Evolutionary conservation across 1,140 invertebrate species (phyloP).

Genomic region (Scaptomyza pallida): DNA sequence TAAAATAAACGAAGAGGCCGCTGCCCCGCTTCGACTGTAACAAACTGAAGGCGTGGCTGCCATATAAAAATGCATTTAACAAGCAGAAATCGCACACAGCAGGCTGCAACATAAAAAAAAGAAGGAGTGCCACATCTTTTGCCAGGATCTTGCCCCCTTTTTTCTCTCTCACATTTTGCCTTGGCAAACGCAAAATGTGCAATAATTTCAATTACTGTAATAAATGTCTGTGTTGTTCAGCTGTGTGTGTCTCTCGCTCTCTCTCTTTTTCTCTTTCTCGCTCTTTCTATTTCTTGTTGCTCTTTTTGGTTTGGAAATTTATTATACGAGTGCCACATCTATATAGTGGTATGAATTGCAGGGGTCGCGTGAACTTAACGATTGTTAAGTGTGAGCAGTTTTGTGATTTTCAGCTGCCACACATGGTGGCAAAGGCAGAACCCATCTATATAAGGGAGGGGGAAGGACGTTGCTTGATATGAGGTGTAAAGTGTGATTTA

Average conservation of each 20-base stretch:
- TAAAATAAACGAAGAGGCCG: conserved; percentile 64
- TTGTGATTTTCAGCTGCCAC: conserved; percentile 43
- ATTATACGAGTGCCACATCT: conserved; percentile 39
- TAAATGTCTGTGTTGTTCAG: conserved; percentile 79
- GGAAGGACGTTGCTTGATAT: conserved; percentile 50
- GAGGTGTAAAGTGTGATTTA: conserved; percentile 63
- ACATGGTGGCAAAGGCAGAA: not conserved
- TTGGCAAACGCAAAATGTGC: conserved; percentile 79
- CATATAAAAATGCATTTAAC: conserved; percentile 80
- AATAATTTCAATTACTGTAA: conserved; percentile 84
- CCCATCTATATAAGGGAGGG: not conserved
- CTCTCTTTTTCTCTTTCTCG: conserved; percentile 14
- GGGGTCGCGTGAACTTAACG: conserved; percentile 51
- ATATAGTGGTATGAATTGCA: conserved; percentile 44
- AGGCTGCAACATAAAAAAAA: not conserved
- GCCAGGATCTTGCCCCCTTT: conserved; percentile 12
- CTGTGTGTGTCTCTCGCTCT: conserved; percentile 25
- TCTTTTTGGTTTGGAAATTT: conserved; percentile 61
- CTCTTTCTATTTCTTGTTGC: not conserved
- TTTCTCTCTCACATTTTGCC: conserved; percentile 28
- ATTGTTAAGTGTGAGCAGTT: conserved; percentile 56
- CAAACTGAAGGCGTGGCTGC: conserved; percentile 22
- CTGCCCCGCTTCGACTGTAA: conserved; percentile 8
- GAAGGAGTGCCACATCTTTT: conserved; percentile 17
- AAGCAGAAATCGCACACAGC: conserved; percentile 64